Base-by-base conservation (phyloP, 2,797 vertebrate genomes). In the Mionectes olivaceus region DNA sequence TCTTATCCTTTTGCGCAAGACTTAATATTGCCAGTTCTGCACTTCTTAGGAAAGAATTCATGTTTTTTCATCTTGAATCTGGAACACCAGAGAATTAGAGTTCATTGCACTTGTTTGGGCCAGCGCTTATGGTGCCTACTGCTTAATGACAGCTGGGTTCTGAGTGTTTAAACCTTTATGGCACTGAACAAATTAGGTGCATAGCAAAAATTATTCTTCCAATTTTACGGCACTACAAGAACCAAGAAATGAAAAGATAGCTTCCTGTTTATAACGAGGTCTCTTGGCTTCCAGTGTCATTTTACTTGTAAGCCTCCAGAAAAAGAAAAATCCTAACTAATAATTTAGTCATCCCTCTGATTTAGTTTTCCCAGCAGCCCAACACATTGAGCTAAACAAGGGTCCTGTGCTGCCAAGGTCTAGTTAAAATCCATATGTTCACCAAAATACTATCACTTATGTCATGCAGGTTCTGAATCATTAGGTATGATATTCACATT, bases 361-460 rank as follows among this genome's bases (percentile, higher is more conserved):
- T 91, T 90, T 89, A 71, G 43, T 81, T 94, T 91, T 52, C 73
- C 83, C 75, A 81, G 56, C 30, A 83, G 56, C 41, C 82, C 59
- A 90, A 56, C 76, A 91, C 2, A 1, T 37, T 90, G 82, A 91
- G 77, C 46, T 86, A 83, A 95, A 89, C 47, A 83, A 89, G 85
- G 68, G 28, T 92, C 23, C 68, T 81, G 79, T 52, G 49, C 76
- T 95, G 77, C 90, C 93, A 96, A 96, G 73, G 41, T 87, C 71
- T 92, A 95, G 75, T 96, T 97, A 96, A 96, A 97, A 96, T 94
- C 95, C 92, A 57, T 96, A 94, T 96, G 94, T 96, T 97, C 89
- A 80, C 63, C 81, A 78, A 96, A 96, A 96, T 94, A 46, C 57
- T 83, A 83, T 95, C 79, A 47, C 50, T 95, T 95, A 61, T 90